phyloP scores from a whole-genome alignment of 92 coral and sea anemone genomes.

The Epizoanthus stellaris region DNA sequence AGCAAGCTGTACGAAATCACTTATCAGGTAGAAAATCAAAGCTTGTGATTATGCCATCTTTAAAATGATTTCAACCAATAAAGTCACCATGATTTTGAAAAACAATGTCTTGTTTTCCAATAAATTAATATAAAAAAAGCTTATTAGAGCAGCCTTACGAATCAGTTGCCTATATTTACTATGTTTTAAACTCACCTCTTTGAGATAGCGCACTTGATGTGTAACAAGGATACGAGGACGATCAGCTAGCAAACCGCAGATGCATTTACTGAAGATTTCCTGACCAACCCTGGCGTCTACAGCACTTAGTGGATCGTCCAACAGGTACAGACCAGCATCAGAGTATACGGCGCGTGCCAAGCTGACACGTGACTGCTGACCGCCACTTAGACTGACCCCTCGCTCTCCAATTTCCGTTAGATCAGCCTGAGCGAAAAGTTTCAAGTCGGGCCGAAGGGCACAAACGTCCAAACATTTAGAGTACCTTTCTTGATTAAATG shows the following conservation, averaged over 20 bases:
- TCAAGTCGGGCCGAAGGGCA: not conserved
- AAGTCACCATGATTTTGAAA: too few species aligned
- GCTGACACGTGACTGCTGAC: not conserved
- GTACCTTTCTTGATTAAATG: not conserved
- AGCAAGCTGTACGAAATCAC: too few species aligned
- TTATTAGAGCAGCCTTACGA: not conserved
- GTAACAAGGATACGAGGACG: not conserved
- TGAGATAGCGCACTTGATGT: slow-evolving; percentile 8
- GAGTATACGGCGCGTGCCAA: not conserved
- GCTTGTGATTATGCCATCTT: too few species aligned
- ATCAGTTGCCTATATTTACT: not conserved
- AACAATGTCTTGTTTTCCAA: not conserved
- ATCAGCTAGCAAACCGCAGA: not conserved
- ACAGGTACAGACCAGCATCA: not conserved
- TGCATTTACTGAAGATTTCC: not conserved
- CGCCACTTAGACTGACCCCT: not conserved
- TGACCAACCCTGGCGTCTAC: slow-evolving; percentile 9
- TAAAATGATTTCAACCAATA: too few species aligned
- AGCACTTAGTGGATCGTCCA: not conserved
- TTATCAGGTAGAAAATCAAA: too few species aligned
- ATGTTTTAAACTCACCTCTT: not conserved
- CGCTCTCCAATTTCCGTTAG: slow-evolving; percentile 4
- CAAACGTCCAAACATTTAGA: not conserved
- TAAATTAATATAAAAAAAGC: too few species aligned
- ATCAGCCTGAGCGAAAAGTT: not conserved